A percentile compares a stretch with the other conserved stretches of the same genome.
Conservation (phyloP, 1,140 invertebrate genomes). For the Nymphalis io region DNA sequence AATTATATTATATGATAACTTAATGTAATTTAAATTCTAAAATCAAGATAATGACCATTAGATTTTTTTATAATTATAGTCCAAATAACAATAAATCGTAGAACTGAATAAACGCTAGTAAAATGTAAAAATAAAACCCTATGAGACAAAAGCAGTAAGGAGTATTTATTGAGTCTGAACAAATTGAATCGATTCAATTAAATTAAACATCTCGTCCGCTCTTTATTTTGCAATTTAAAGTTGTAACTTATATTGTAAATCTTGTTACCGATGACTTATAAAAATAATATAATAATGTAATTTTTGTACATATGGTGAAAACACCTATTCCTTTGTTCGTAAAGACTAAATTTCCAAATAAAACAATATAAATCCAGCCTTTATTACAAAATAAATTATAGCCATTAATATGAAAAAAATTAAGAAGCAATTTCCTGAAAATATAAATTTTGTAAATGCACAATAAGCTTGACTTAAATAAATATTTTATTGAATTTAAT, state of each 20-base stretch:
- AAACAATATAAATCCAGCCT: too few species aligned
- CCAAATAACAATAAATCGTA: neutral
- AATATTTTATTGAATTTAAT: too few species aligned
- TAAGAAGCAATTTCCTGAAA: too few species aligned
- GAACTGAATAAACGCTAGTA: constrained; percentile 5
- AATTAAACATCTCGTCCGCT: constrained; percentile 18
- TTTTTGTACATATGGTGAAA: neutral
- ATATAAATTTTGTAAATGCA: too few species aligned
- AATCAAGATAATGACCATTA: too few species aligned
- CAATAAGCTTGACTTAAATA: too few species aligned
- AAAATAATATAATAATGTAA: neutral
- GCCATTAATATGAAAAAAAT: too few species aligned
- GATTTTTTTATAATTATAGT: too few species aligned
- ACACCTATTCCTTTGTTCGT: neutral
- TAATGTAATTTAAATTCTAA: too few species aligned
- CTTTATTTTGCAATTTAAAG: constrained; percentile 20
- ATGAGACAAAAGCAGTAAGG: neutral
- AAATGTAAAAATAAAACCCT: constrained; percentile 2
- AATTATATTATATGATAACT: too few species aligned
- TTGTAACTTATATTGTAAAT: neutral
- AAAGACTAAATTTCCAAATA: neutral
- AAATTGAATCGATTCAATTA: constrained; percentile 28
- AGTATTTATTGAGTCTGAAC: constrained; percentile 22
- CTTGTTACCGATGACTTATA: neutral
- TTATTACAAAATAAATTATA: too few species aligned